Base-by-base conservation (phyloP, 1,140 invertebrate species). In the Formica selysi region DNA sequence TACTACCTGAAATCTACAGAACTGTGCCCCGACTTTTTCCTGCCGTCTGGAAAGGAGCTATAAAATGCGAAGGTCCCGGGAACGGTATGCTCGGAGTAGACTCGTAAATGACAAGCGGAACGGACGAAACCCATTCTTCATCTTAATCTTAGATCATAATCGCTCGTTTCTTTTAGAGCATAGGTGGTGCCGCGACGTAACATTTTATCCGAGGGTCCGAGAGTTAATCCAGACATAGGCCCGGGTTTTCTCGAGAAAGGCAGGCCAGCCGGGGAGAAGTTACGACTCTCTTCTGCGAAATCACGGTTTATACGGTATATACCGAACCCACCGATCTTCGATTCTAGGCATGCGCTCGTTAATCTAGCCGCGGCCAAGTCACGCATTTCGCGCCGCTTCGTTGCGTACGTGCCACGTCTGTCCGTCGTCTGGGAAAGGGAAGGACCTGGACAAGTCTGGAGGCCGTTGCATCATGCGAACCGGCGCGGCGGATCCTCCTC, bases 321-420 rank as follows among this genome's bases (percentile, higher is more conserved):
- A 70, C 79, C 79, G 54, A 73, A 57, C 68, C 81, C 78, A 86
- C 76, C 87, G 16, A 51, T 89, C 87, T 92, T 92, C 89, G 91
- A 93, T 93, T 94, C 93, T 91, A 93, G 88, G 87, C 92, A 93
- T 92, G 92, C 91, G 92, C 91, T 93, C 94, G 92, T 94, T 93
- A 93, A 93, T 93, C 92, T 92, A 92, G 92, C 87, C 76, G 90
- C 89, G 89, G 88, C 87, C 90, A 89, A 91, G 90, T 91, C 89
- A 89, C 90, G 90, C 91, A 90, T 92, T 91, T 87, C 90, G 87
- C 91, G 86, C 85, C 89, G 91, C 87, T 85, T 91, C 86, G 91
- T 90, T 87, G 92, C 92, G 92, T 94, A 94, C 93, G 91, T 95
- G 94, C 92, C 91, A 91, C 92, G 93, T 95, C 94, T 94, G 93